Percentiles rank a stretch among this genome's conserved stretches.
Conservation (phyloP, 1,140 invertebrate genomes). For the Rhyacophila brunnea region DNA sequence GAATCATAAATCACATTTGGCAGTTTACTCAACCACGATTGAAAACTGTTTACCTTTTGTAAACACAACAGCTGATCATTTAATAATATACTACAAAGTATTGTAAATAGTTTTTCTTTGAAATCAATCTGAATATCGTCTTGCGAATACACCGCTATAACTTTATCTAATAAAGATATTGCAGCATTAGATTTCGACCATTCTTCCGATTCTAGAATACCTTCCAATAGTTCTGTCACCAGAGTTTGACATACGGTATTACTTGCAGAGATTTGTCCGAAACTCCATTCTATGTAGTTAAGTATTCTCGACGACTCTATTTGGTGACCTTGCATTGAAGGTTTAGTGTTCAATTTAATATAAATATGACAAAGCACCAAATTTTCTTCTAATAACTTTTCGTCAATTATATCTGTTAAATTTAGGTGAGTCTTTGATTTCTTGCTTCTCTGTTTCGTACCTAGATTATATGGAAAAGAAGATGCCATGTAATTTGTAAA, state of each 20-base stretch:
- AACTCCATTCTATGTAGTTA: slow-evolving; percentile 50
- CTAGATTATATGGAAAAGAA: slow-evolving; percentile 56
- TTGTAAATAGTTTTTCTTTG: slow-evolving; percentile 47
- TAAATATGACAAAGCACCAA: slow-evolving; percentile 55
- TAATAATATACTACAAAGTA: slow-evolving; percentile 49
- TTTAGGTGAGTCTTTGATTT: slow-evolving; percentile 26
- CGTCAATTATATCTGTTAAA: slow-evolving; percentile 36
- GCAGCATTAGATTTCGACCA: slow-evolving; percentile 43
- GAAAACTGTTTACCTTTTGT: slow-evolving; percentile 42
- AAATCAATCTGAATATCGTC: slow-evolving; percentile 38
- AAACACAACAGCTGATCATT: slow-evolving; percentile 46
- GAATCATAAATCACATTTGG: slow-evolving; percentile 48
- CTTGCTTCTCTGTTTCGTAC: slow-evolving; percentile 11
- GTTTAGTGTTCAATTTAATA: slow-evolving; percentile 48
- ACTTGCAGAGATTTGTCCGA: slow-evolving; percentile 34
- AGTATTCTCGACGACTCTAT: slow-evolving; percentile 40
- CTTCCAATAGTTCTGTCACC: slow-evolving; percentile 45
- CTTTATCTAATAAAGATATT: slow-evolving; percentile 46
- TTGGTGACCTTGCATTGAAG: slow-evolving; percentile 21
- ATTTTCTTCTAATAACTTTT: slow-evolving; percentile 54
- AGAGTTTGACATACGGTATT: slow-evolving; percentile 38
- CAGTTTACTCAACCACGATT: slow-evolving; percentile 48
- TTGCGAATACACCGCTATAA: slow-evolving; percentile 47
- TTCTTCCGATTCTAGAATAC: slow-evolving; percentile 44
- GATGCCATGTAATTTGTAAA: slow-evolving; percentile 54